A percentile compares a stretch with the other conserved stretches of the same genome.
These are phyloP conservation scores for Tyto alba DNA, from an alignment of 2,113 vertebrate genomes.

Conservation along the genomic window DNA sequence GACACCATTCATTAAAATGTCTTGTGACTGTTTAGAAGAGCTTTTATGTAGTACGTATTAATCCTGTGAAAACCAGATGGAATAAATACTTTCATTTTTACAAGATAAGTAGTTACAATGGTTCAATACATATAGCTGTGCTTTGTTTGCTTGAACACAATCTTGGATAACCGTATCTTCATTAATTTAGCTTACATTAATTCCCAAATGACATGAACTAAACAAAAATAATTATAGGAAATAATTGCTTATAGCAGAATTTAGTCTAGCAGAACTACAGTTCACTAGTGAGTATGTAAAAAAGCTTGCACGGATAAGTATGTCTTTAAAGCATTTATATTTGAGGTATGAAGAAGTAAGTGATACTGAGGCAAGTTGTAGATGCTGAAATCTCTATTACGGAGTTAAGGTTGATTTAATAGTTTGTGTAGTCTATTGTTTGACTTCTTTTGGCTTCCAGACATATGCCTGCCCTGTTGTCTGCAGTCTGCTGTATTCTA, in stretches of 20 bases:
- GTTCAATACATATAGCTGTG: background rate
- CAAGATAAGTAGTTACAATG: background rate
- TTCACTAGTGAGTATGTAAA: background rate
- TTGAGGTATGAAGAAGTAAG: background rate
- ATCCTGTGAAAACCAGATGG: background rate
- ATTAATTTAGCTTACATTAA: background rate
- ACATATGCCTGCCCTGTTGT: background rate
- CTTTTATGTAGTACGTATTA: slow-evolving; percentile 1
- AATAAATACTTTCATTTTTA: background rate
- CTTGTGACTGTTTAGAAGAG: slow-evolving; percentile 18
- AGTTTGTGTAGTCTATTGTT: background rate
- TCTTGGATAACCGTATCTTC: background rate
- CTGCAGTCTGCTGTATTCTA: background rate
- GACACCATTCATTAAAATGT: background rate
- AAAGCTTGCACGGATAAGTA: background rate
- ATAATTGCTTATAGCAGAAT: background rate
- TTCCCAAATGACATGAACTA: background rate
- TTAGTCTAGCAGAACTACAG: background rate
- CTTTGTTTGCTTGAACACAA: background rate
- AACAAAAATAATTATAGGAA: background rate
- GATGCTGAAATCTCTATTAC: background rate
- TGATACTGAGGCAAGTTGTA: background rate
- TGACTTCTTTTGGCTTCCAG: background rate
- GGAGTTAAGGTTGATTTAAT: background rate
- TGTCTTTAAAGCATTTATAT: background rate